Percentiles rank a stretch among this genome's conserved stretches.
These are phyloP conservation scores for Cirrhinus molitorella DNA, from an alignment of 2,797 vertebrate species.

Conservation along the genomic window DNA sequence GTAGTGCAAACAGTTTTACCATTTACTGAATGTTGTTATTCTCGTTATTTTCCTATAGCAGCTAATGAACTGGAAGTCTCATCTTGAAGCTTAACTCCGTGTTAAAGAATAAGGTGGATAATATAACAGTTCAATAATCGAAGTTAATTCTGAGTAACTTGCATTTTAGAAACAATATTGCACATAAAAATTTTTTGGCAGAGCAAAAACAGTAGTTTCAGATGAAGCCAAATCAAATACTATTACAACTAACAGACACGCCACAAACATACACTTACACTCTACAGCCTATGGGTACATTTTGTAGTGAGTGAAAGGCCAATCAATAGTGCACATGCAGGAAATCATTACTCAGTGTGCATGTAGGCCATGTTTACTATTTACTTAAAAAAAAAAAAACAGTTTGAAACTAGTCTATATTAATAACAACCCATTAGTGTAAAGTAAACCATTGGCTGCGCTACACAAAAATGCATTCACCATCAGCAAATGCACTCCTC, in stretches of 20 bases:
- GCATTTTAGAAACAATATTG: not conserved
- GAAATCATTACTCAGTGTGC: constrained; percentile 30
- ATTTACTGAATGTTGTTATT: too few relatives aligned
- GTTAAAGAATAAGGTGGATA: too few relatives aligned
- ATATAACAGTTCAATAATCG: not conserved
- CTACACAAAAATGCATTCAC: not conserved
- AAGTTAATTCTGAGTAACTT: not conserved
- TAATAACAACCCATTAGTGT: constrained; percentile 3
- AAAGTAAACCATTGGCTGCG: not conserved
- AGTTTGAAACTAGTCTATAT: not conserved
- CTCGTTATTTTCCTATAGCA: too few relatives aligned
- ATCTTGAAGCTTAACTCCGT: too few relatives aligned
- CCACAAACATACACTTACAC: not conserved
- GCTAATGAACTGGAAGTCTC: too few relatives aligned
- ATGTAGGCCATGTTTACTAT: constrained; percentile 41
- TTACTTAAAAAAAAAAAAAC: constrained; percentile 31
- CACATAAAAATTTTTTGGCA: not conserved
- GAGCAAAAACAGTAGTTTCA: not conserved
- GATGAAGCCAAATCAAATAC: not conserved
- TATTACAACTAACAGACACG: not conserved
- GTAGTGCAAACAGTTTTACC: too few relatives aligned
- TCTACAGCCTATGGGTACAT: not conserved
- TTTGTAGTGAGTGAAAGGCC: constrained; percentile 20
- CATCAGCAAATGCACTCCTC: not conserved
- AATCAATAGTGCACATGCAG: constrained; percentile 45